Base-by-base conservation (phyloP, 2,113 vertebrate genomes). In the Bagarius yarrelli region DNA sequence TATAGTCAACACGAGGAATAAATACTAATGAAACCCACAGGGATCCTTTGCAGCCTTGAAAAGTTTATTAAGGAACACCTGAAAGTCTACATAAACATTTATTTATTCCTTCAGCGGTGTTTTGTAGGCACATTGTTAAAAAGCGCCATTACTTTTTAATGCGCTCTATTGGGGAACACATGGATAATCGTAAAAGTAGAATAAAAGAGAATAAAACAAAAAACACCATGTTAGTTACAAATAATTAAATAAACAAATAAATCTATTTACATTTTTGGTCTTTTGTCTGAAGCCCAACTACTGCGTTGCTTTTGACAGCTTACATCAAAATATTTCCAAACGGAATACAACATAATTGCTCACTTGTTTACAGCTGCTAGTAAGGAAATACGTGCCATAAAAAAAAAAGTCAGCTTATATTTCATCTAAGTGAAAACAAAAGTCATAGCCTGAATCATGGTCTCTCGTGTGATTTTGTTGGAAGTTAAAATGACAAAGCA, bases 1-100 rank as follows among this genome's bases (percentile, higher is more conserved):
- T 9, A 19, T 30, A 21, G 52, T 55, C 27, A 23, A 32, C 70
- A 55, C 18, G 70, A 34, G 55, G 50, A 55, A 56, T 40, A 36
- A 66, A 67, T 64, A 40, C 36, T 67, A 78, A 78, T 78, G 76
- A 78, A 67, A 56, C 50, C 76, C 32, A 9, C 76, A 67, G 76
- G 50, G 34, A 52, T 78, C 32, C 50, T 40, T 13, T 5, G 23
- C 76, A 25, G 76, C 76, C 23, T 40, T 55, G 61, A 53, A 66
- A 64, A 55, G 50, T 66, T 78, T 36, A 78, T 66, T 78, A 66
- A 66, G 47, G 44, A 78, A 55, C 60, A 78, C 60, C 50, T 50
- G 66, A 40, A 60, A 71, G 55, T 72, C 25, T 57, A 16, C 23
- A 59, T 59, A 30, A 30, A 30, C 27, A 21, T 59, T 80, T 76